Base-by-base conservation (phyloP, 2,888 invertebrate species). In the Pemphredon lugubris region DNA sequence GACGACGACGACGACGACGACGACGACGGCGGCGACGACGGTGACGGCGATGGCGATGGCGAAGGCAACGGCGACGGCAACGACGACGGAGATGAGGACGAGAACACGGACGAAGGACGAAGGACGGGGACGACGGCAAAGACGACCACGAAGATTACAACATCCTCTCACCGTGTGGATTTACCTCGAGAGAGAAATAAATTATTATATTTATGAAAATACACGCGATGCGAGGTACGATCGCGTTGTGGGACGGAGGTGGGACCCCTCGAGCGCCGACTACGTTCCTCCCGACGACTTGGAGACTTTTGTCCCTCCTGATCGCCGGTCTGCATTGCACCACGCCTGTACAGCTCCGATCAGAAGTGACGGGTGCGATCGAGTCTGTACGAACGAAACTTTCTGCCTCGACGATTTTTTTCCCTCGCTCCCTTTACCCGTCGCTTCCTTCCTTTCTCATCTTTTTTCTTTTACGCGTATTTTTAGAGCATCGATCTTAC, bases 171-270 rank as follows among this genome's bases (percentile, higher is more conserved):
- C 71, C 65, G 80, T 66, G 72, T 77, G 75, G 77, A 74, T 81
- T 79, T 80, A 81, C 79, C 79, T 61, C 61, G 45, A 45, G 60
- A 73, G 64, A 73, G 73, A 76, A 76, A 82, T 78, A 83, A 84
- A 84, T 84, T 84, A 83, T 83, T 83, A 79, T 84, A 81, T 80
- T 84, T 82, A 75, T 81, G 80, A 76, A 81, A 80, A 82, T 78
- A 81, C 76, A 76, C 67, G 66, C 34, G 51, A 45, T n/a, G 7
- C 32, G 57, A 48, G 30, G 58, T 54, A 44, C 54, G 37, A 54
- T 39, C 26, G 30, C 30, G 50, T 59, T 59, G 59, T 53, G 30
- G n/a, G 42, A 58, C 37, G 73, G 70, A 77, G 76, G 73, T 71
- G 74, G 74, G 71, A 74, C 71, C 78, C 73, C 77, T 75, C 75